These are phyloP conservation scores for Schrankia costaestrigalis DNA, from an alignment of 2,888 invertebrate genomes.

Conservation along the genomic window DNA sequence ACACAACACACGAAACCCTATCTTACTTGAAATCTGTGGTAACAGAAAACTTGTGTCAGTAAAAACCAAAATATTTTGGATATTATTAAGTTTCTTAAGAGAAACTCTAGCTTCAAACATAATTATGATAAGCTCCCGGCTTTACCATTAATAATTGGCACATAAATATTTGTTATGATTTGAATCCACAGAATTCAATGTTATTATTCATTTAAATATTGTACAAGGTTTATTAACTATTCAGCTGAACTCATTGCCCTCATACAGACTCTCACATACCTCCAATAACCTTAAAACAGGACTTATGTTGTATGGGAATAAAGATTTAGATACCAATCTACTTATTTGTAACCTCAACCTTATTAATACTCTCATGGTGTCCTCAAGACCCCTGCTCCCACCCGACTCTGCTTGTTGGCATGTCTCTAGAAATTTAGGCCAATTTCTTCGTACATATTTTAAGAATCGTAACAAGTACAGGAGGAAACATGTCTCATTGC, in stretches of 20 bases:
- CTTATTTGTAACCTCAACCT: conserved; percentile 89
- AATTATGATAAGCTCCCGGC: too few species aligned
- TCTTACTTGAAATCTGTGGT: too few species aligned
- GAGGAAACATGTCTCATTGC: conserved; percentile 94
- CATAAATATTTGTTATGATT: too few species aligned
- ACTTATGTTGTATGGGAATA: conserved; percentile 95
- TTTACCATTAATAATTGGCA: too few species aligned
- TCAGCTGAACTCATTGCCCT: conserved; percentile 90
- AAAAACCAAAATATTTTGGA: too few species aligned
- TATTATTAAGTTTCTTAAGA: too few species aligned
- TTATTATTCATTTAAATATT: conserved; percentile 11
- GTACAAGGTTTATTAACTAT: conserved; percentile 14
- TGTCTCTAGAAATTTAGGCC: conserved; percentile 89
- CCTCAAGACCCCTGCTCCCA: conserved; percentile 83
- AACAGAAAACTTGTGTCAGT: too few species aligned
- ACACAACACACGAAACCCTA: too few species aligned
- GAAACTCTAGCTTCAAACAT: too few species aligned
- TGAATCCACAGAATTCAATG: conserved; percentile 4
- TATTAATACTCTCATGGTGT: conserved; percentile 91
- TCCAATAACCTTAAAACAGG: conserved; percentile 91
- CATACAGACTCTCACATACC: conserved; percentile 91
- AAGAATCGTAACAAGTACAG: conserved; percentile 91
- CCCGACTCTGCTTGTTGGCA: conserved; percentile 84
- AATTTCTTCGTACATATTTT: conserved; percentile 91
- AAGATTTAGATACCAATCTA: conserved; percentile 88